Conservation (phyloP, 2,797 vertebrate species). For the Muscicapa striata region DNA sequence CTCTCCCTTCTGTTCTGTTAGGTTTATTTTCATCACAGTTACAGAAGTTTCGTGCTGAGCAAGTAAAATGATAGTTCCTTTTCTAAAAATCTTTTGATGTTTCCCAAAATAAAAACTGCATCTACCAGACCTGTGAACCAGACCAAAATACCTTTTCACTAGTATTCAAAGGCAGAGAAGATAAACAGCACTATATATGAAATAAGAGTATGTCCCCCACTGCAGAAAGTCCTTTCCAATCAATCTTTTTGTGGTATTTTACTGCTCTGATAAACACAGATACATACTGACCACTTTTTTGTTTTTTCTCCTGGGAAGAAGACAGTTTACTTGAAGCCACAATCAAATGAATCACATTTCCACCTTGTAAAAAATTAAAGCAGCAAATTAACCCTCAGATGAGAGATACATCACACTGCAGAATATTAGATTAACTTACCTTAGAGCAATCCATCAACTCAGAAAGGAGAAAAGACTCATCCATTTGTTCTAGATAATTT, state of each 20-base stretch:
- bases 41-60: neutral
- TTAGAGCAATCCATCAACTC: slow-evolving; percentile 5
- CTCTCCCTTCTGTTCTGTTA: slow-evolving; percentile 13
- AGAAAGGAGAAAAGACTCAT: neutral
- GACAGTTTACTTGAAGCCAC: neutral
- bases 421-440: neutral
- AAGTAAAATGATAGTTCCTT: neutral
- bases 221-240: neutral
- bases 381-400: neutral
- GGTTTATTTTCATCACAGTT: slow-evolving; percentile 3
- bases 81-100: neutral
- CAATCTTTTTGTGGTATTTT: neutral
- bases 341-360: neutral
- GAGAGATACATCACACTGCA: neutral
- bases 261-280: neutral
- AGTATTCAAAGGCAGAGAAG: neutral
- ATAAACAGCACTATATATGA: neutral
- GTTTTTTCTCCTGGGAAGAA: neutral
- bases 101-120: neutral
- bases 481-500: neutral
- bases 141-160: neutral
- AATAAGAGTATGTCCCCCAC: neutral
- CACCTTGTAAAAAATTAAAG: slow-evolving; percentile 8
- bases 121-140: slow-evolving; percentile 6
- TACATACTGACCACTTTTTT: neutral